Evolutionary conservation across 1,140 invertebrate species (phyloP).

Genomic region (Stegodyphus dumicola): DNA sequence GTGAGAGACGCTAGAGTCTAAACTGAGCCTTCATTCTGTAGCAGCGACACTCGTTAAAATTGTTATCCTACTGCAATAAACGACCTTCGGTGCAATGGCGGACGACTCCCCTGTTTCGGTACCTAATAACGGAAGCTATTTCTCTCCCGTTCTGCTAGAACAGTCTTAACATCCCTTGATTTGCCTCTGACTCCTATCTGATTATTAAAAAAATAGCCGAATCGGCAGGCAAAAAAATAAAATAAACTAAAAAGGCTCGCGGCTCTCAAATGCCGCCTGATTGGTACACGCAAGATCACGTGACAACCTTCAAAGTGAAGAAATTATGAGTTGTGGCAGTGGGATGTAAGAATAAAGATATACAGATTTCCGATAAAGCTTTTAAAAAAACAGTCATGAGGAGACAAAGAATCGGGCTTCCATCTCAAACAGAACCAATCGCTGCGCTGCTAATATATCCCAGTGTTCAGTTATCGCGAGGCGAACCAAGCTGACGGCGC

Average conservation of each 20-base stretch:
- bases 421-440: too few species aligned
- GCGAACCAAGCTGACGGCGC: background rate
- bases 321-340: conserved; percentile 16
- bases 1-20: conserved; percentile 53
- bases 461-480: too few species aligned
- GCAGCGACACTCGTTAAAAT: conserved; percentile 42
- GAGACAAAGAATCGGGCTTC: too few species aligned
- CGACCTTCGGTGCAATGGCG: conserved; percentile 11
- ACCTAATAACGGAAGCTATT: background rate
- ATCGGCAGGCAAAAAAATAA: too few species aligned
- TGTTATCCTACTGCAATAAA: conserved; percentile 28
- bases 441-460: too few species aligned
- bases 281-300: conserved; percentile 29
- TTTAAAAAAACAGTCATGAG: too few species aligned
- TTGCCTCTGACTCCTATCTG: background rate
- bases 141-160: background rate
- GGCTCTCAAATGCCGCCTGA: background rate
- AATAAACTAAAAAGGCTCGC: too few species aligned
- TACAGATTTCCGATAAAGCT: too few species aligned
- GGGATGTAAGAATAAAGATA: too few species aligned
- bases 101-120: background rate
- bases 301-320: conserved; percentile 20
- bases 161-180: background rate
- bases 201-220: background rate
- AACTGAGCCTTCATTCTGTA: conserved; percentile 26